Evolutionary conservation across 2,797 vertebrate species (phyloP).

Genomic region (Tamandua tetradactyla): DNA sequence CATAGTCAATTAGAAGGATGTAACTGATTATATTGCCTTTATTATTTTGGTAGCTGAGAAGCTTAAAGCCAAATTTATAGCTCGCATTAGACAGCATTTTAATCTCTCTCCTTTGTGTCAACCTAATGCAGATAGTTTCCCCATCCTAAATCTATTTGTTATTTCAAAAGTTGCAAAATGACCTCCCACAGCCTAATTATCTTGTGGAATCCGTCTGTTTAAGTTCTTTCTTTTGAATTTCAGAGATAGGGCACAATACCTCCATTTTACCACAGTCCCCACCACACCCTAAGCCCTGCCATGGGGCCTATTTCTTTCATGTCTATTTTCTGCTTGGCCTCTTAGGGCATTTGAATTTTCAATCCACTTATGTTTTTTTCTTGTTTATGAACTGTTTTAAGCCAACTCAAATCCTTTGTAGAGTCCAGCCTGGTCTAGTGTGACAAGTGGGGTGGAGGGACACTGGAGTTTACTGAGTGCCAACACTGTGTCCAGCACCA

Average conservation of each 20-base stretch:
- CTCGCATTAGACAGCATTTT: neutral
- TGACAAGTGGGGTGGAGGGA: neutral
- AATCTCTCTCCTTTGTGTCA: neutral
- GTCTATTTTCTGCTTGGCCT: neutral
- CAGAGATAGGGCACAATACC: too few relatives aligned
- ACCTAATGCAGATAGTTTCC: neutral
- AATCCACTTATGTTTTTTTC: neutral
- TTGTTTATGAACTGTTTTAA: neutral
- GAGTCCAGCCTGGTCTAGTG: too few relatives aligned
- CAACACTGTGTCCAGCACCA: too few relatives aligned
- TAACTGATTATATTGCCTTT: neutral
- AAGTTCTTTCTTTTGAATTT: neutral
- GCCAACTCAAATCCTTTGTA: neutral
- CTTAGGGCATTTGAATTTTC: neutral
- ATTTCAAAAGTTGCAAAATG: neutral
- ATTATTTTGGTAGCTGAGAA: neutral
- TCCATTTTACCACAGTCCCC: neutral
- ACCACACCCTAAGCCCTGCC: neutral
- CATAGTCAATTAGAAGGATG: neutral
- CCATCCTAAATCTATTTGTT: neutral
- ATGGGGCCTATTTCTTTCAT: neutral
- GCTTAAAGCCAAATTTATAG: neutral
- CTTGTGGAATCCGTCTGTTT: neutral
- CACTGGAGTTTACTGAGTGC: neutral
- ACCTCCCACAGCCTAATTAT: neutral